Percentiles rank a stretch among this genome's conserved stretches.
These are phyloP conservation scores for Hydrozoanthus gracilis DNA, from an alignment of 92 coral and sea anemone species.

Conservation along the genomic window DNA sequence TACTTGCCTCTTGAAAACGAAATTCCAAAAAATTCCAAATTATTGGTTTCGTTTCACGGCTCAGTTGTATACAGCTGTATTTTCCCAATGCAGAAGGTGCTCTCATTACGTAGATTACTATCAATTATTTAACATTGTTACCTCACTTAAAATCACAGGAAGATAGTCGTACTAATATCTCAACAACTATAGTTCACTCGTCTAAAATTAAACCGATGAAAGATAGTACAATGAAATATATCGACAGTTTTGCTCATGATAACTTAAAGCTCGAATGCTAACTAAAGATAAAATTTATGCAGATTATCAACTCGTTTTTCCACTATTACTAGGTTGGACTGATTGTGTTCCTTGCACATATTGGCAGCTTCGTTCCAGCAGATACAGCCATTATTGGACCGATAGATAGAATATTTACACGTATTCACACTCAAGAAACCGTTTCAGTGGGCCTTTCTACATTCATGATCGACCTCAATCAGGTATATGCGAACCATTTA, in stretches of 20 bases:
- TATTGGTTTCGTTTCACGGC: no score
- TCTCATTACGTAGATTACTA: background rate
- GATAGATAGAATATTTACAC: constrained; percentile 92
- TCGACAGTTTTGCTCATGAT: no score
- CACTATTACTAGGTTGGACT: constrained; percentile 75
- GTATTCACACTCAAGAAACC: constrained; percentile 96
- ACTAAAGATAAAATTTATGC: no score
- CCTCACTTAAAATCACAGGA: no score
- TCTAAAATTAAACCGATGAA: no score
- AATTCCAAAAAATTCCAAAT: no score
- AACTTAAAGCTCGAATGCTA: no score
- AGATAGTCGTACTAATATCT: no score
- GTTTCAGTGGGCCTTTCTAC: constrained; percentile 96
- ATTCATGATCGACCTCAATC: constrained; percentile 97
- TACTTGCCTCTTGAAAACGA: no score
- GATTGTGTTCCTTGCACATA: constrained; percentile 93
- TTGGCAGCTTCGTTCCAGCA: constrained; percentile 98
- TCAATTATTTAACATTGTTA: background rate
- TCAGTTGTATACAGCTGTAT: background rate
- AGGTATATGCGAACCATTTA: constrained; percentile 54
- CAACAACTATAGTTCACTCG: no score
- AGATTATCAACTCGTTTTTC: no score
- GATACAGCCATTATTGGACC: constrained; percentile 92
- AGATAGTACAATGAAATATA: no score
- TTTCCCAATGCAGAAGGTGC: background rate